Evolutionary conservation across 1,140 invertebrate species (phyloP).

Genomic region (Neuroterus valhalla): DNA sequence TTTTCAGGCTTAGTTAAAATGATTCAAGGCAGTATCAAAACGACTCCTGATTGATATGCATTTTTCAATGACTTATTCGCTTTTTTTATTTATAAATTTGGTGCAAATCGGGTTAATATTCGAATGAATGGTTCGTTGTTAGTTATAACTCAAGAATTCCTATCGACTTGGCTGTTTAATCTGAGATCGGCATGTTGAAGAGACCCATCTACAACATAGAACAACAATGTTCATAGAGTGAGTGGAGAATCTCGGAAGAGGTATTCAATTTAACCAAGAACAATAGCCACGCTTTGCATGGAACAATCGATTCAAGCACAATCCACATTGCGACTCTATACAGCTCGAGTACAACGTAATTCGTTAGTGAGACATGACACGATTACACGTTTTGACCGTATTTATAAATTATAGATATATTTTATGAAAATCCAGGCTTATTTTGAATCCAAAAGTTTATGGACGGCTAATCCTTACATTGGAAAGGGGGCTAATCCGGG

Average conservation of each 20-base stretch:
- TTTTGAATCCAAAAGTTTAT: neutral
- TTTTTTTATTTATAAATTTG: neutral
- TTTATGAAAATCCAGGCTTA: neutral
- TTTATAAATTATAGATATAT: neutral
- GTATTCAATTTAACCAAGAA: slow-evolving; percentile 48
- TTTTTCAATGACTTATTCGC: too few relatives aligned
- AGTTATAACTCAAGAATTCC: neutral
- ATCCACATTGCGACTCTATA: slow-evolving; percentile 39
- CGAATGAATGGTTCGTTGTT: neutral
- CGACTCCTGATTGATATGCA: too few relatives aligned
- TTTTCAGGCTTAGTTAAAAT: too few relatives aligned
- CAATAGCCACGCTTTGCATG: slow-evolving; percentile 39
- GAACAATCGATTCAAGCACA: slow-evolving; percentile 47
- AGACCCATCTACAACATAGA: slow-evolving; percentile 20
- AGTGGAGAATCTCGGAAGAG: slow-evolving; percentile 24
- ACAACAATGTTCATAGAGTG: slow-evolving; percentile 1
- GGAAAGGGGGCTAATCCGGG: too few relatives aligned
- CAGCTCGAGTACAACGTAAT: slow-evolving; percentile 21
- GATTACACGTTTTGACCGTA: slow-evolving; percentile 4
- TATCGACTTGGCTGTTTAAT: neutral
- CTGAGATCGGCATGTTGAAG: slow-evolving; percentile 13
- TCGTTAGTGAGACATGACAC: neutral
- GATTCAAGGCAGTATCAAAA: too few relatives aligned
- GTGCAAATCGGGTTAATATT: neutral
- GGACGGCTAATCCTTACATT: too few relatives aligned